Evolutionary conservation across 2,797 vertebrate species (phyloP).

Genomic region (Falco biarmicus): DNA sequence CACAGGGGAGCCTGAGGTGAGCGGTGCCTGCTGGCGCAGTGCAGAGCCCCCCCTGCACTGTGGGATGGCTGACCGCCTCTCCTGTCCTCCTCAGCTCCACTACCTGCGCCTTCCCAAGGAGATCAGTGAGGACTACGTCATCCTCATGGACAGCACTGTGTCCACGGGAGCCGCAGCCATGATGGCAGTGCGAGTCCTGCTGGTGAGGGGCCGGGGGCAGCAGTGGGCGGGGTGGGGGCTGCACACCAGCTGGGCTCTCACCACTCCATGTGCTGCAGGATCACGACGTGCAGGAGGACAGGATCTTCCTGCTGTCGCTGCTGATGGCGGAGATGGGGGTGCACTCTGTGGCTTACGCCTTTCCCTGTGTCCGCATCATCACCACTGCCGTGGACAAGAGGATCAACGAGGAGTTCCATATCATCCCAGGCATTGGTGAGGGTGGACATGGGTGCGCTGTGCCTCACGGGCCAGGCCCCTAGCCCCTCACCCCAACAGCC

Average conservation of each 20-base stretch:
- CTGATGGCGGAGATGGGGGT: conserved; percentile 94
- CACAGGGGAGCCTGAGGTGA: conserved; percentile 91
- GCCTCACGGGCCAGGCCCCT: rapidly evolving
- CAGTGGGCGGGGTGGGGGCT: rapidly evolving
- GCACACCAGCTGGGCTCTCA: rapidly evolving
- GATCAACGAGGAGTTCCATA: conserved; percentile 93
- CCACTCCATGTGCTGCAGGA: conserved; percentile 64
- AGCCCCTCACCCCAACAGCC: not conserved
- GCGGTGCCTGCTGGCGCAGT: rapidly evolving
- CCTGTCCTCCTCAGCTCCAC: conserved; percentile 80
- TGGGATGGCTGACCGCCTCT: rapidly evolving
- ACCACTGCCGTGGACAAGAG: conserved; percentile 92
- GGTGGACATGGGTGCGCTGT: rapidly evolving
- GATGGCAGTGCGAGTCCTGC: conserved; percentile 89
- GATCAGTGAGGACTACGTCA: conserved; percentile 91
- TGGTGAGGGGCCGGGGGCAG: conserved; percentile 65
- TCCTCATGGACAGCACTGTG: conserved; percentile 94
- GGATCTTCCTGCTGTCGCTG: conserved; percentile 90
- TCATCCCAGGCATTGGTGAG: conserved; percentile 92
- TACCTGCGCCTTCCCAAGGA: conserved; percentile 92
- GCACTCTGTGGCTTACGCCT: conserved; percentile 91
- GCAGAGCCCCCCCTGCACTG: rapidly evolving
- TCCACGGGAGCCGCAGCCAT: conserved; percentile 91
- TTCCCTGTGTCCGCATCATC: conserved; percentile 90
- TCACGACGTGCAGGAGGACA: conserved; percentile 90